A percentile compares a stretch with the other conserved stretches of the same genome.
These are phyloP conservation scores for Etheostoma spectabile DNA, from an alignment of 2,113 vertebrate genomes.

Conservation along the genomic window DNA sequence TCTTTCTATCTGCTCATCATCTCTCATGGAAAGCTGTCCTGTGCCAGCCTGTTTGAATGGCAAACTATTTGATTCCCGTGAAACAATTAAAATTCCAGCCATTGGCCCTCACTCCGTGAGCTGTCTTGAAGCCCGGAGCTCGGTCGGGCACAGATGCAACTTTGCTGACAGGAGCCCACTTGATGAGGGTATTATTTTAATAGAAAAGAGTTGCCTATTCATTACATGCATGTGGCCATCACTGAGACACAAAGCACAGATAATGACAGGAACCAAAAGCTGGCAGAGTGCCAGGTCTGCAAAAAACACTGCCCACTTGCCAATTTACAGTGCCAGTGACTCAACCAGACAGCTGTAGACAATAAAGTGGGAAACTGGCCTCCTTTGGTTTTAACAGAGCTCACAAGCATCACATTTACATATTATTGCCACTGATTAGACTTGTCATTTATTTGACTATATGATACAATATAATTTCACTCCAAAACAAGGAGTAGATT, in stretches of 20 bases:
- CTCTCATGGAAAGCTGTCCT: constrained; percentile 48
- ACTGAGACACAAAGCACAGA: constrained; percentile 77
- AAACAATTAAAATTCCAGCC: constrained; percentile 81
- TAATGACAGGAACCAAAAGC: constrained; percentile 75
- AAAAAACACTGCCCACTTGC: constrained; percentile 44
- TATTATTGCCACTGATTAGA: constrained; percentile 56
- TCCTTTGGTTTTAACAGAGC: constrained; percentile 50
- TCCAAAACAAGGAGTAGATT: constrained; percentile 20
- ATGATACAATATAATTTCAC: constrained; percentile 43
- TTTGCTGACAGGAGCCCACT: constrained; percentile 70
- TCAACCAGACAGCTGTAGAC: constrained; percentile 62
- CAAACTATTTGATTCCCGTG: constrained; percentile 67
- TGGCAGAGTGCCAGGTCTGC: constrained; percentile 62
- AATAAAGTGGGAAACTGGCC: constrained; percentile 62
- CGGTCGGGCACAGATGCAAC: constrained; percentile 56
- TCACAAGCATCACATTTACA: constrained; percentile 55
- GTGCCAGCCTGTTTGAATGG: constrained; percentile 53
- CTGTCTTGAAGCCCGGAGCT: constrained; percentile 60
- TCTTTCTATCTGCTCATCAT: constrained; percentile 50
- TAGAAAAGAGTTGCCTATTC: constrained; percentile 80
- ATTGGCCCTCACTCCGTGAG: constrained; percentile 64
- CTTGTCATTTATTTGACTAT: constrained; percentile 61
- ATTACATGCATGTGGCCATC: constrained; percentile 74
- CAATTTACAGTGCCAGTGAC: constrained; percentile 55
- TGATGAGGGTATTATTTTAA: constrained; percentile 85